Evolutionary conservation across 1,140 invertebrate genomes (phyloP), one percentile per base, ranked within the genome.

Genomic region (Papilio dardanus): DNA sequence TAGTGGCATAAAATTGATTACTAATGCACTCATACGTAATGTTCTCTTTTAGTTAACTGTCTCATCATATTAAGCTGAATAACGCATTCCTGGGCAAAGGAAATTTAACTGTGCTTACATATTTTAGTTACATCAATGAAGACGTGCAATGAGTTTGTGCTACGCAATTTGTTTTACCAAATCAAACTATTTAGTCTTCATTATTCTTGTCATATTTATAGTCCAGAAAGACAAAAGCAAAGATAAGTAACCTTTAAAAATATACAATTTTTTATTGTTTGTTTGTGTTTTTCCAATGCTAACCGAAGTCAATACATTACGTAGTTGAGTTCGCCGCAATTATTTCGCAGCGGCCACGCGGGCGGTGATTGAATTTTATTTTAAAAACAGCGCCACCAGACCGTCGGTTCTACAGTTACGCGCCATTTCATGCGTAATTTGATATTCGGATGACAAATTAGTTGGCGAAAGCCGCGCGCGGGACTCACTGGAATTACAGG

Each of bases 361-460:
- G 75, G 83, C 79, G 78, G 76, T 71, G 81, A 87, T 92, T 90
- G 83, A 86, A 92, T 91, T 92, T 87, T 90, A 87, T 91, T 93
- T 92, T 91, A 87, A 90, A 58, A 93, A 85, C 77, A 76, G 75
- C 80, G 83, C 80, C 86, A 87, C 84, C 77, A 77, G 77, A 88
- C 82, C 76, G 73, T 79, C 74, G 86, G 83, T 84, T 88, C 81
- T 90, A 86, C 87, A 84, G 87, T 91, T 91, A 86, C 87, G 85
- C 83, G 86, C 89, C 88, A 89, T 93, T 93, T 90, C 86, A 81
- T 85, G 86, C 86, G 87, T 90, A 90, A 92, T 92, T 92, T 90
- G 90, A 93, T 92, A 92, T 92, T 90, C 88, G 83, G 84, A 91
- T 93, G 90, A 92, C 88, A 92, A 92, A 92, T 92, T 91, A 91